Percentiles rank a stretch among this genome's conserved stretches.
Evolutionary conservation across 2,113 vertebrate genomes (phyloP).

Genomic region (Ancistrus triradiatus): DNA sequence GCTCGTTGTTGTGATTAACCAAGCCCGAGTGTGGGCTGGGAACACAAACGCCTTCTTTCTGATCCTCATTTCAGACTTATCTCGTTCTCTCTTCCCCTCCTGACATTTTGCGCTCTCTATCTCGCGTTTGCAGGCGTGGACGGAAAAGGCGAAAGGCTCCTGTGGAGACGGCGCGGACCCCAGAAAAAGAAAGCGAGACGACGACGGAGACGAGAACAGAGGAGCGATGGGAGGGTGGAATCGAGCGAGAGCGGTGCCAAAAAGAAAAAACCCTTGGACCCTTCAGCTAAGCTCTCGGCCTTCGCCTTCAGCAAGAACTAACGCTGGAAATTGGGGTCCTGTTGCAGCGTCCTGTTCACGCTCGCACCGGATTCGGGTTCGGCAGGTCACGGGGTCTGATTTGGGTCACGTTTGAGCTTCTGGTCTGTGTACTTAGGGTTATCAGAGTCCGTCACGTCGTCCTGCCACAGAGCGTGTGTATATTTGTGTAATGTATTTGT

Average conservation of each 20-base stretch:
- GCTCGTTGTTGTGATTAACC: too few relatives aligned
- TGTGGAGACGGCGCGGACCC: slow-evolving; percentile 57
- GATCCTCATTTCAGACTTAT: too few relatives aligned
- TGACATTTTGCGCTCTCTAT: background rate
- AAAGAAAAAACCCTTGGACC: slow-evolving; percentile 71
- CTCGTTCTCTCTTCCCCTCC: too few relatives aligned
- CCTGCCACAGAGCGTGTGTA: background rate
- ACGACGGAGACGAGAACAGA: slow-evolving; percentile 35
- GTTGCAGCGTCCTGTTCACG: background rate
- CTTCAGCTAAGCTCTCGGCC: slow-evolving; percentile 74
- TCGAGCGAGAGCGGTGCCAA: slow-evolving; percentile 66
- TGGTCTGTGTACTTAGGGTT: background rate
- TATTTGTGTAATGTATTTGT: too few relatives aligned
- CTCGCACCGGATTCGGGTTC: too few relatives aligned
- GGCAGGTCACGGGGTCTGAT: too few relatives aligned
- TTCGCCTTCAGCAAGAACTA: slow-evolving; percentile 86
- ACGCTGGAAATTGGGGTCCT: background rate
- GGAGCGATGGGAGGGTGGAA: slow-evolving; percentile 36
- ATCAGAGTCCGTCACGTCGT: too few relatives aligned
- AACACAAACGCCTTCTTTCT: too few relatives aligned
- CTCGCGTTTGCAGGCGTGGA: slow-evolving; percentile 71
- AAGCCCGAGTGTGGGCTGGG: too few relatives aligned
- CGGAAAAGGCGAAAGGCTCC: slow-evolving; percentile 76
- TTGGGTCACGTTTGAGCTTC: background rate
- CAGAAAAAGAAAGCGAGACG: slow-evolving; percentile 78